Evolutionary conservation across 2,113 vertebrate genomes (phyloP).

Genomic region (Lagopus muta): DNA sequence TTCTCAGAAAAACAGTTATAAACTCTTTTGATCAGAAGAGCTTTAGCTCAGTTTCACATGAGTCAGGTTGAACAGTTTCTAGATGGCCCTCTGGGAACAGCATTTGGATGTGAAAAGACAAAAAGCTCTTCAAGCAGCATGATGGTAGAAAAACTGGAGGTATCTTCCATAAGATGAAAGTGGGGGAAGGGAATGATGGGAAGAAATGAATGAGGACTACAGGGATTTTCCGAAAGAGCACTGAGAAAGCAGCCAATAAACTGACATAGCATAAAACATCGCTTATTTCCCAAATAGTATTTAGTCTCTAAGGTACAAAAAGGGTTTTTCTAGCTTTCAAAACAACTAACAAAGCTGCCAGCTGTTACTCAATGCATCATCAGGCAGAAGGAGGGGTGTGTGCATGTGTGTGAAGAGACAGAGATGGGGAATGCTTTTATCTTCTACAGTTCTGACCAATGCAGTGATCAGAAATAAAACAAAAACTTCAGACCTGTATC

Average conservation of each 20-base stretch:
- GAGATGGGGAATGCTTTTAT: background rate
- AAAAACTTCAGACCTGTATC: background rate
- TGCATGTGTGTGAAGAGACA: background rate
- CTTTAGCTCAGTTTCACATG: conserved; percentile 59
- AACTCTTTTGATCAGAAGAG: conserved; percentile 53
- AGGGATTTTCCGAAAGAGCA: conserved; percentile 44
- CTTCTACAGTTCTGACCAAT: background rate
- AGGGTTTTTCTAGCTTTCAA: conserved; percentile 57
- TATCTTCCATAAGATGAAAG: background rate
- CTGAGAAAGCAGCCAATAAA: conserved; percentile 52
- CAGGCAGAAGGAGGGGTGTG: background rate
- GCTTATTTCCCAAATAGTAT: conserved; percentile 51
- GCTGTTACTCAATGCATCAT: conserved; percentile 49
- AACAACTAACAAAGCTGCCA: conserved; percentile 61
- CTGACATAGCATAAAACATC: conserved; percentile 23
- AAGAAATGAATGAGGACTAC: background rate
- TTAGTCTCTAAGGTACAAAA: conserved; percentile 47
- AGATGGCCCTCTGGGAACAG: conserved; percentile 34
- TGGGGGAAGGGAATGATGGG: background rate
- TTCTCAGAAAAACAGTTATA: conserved; percentile 67
- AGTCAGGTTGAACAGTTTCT: conserved; percentile 61
- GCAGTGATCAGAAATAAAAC: background rate
- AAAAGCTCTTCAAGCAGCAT: conserved; percentile 27
- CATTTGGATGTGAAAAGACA: conserved; percentile 43
- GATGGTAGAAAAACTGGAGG: conserved; percentile 23